Evolutionary conservation across 2,113 vertebrate genomes (phyloP).

Genomic region (Xiphorhynchus elegans): DNA sequence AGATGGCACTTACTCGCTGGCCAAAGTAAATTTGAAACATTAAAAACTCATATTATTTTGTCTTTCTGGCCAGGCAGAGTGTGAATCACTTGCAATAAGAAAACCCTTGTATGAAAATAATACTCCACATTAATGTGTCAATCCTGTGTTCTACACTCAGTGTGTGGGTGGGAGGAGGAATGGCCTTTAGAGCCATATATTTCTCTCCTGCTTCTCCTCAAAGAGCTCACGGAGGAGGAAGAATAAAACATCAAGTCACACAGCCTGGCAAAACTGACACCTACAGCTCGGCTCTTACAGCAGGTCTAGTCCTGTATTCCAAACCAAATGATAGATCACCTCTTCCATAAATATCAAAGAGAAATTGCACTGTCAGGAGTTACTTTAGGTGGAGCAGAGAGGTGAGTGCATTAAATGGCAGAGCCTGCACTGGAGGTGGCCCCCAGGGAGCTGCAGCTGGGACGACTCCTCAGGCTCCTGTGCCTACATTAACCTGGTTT

Average conservation of each 20-base stretch:
- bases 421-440: not conserved
- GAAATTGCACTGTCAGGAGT: not conserved
- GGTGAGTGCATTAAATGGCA: not conserved
- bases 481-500: not conserved
- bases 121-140: not conserved
- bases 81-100: not conserved
- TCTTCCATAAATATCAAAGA: not conserved
- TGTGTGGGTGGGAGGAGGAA: not conserved
- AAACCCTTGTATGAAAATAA: slow-evolving; percentile 4
- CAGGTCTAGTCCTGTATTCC: not conserved
- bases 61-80: not conserved
- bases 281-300: not conserved
- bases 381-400: not conserved
- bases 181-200: not conserved
- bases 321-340: not conserved
- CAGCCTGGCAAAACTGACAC: not conserved
- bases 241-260: not conserved
- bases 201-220: not conserved
- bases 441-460: not conserved
- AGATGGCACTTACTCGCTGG: slow-evolving; percentile 25
- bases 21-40: slow-evolving; percentile 29
- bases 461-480: not conserved
- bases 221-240: not conserved
- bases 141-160: not conserved
- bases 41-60: slow-evolving; percentile 51